Evolutionary conservation across 2,113 vertebrate species (phyloP), one percentile per base, ranked within the genome.

Genomic region (Falcunculus frontatus): DNA sequence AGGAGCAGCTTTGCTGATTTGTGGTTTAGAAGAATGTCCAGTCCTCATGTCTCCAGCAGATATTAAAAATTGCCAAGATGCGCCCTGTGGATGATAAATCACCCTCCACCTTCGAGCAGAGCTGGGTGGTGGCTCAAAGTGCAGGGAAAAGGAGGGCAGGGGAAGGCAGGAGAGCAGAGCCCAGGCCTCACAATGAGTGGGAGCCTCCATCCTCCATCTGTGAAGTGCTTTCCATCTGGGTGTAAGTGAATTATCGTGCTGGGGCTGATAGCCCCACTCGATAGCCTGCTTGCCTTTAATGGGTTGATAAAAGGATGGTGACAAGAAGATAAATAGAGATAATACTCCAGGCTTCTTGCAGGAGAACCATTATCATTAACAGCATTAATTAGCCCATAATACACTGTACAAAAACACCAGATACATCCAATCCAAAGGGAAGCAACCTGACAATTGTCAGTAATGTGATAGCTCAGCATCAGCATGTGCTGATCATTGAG

Each of bases 321-420:
- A 97, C 97, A 97, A 95, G 96, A 95, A 97, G 97, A 98, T 69
- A 88, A 96, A 98, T 97, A 93, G 96, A 95, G 94, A 97, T 97
- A 97, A 97, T 95, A 92, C 60, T 42, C 44, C 49, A 68, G 97
- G 95, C 96, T 95, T 96, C 97, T 98, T 95, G 93, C 95, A 75
- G 83, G 74, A 97, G 92, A 78, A 75, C 94, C 96, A 97, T 97
- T 93, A 98, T 96, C 97, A 97, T 98, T 97, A 98, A 94, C 93
- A 93, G 96, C 92, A 82, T 97, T 98, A 98, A 98, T 98, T 98
- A 98, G 97, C 93, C 96, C 89, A 42, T 97, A 97, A 98, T 97
- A 97, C 90, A 97, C 96, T 91, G 89, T 60, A 89, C 90, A 64
- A 93, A 82, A 29, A 29, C 95, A 91, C 79, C 91, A 93, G 94